Evolutionary conservation across 2,113 vertebrate genomes (phyloP), one percentile per base, ranked within the genome.

Genomic region (Periophthalmus modestus): DNA sequence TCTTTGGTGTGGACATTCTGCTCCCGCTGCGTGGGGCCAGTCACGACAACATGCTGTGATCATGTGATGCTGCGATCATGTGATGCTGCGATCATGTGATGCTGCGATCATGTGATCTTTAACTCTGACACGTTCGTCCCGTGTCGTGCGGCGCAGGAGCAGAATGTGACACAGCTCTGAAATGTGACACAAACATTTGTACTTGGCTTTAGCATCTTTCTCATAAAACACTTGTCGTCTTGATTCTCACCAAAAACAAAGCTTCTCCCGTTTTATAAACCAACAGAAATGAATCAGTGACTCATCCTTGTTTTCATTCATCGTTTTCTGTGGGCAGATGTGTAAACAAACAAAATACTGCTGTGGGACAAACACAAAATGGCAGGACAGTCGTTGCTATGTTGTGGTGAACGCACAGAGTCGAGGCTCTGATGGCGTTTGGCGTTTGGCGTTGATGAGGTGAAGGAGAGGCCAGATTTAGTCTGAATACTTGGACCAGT

Each of bases 341-440:
- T 55, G 52, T 21, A 52, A 52, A 82, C 87, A 89, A 91, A 90
- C 81, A 89, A 89, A 87, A 94, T 93, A 94, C 92, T 92, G 89
- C 87, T 82, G 81, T 88, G 82, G 85, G 78, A 83, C 80, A 85
- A 78, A 50, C 34, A 77, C 54, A 65, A 82, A 66, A 69, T 82
- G 79, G 71, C 58, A 79, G 68, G 85, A 85, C 69, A 85, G 78
- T 81, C 39, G 76, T 81, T 85, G 85, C 84, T 89, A 83, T 28
- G 28, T 28, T 28, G 28, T 28, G 81, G 78, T 66, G 47, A 83
- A 75, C 77, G 34, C 15, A 71, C 65, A 79, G 12, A 34, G 10
- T 54, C 59, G 4, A 14, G 16, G 15, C 14, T 7, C 28, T 33
- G 57, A 58, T n/a, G n/a, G n/a, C n/a, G n/a, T 24, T 58, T 58